phyloP scores from a whole-genome alignment of 2,113 vertebrate genomes.

The Entomyzon cyanotis region DNA sequence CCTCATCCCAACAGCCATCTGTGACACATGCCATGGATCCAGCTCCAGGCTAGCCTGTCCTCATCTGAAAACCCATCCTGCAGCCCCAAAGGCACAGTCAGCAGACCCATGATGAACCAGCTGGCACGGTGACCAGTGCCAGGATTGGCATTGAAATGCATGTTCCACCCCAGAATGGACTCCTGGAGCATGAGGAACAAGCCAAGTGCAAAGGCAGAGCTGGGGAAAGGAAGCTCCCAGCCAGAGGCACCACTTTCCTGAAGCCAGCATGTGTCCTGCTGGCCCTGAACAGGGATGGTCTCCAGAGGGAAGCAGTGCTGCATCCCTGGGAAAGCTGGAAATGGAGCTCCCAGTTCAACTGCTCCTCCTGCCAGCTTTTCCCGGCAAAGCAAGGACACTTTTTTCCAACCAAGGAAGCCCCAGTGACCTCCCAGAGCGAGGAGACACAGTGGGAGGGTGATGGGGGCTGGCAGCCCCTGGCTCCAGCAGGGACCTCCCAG shows the following conservation, averaged over 20 bases:
- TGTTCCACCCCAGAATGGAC: background rate
- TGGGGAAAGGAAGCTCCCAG: accelerated
- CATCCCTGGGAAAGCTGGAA: background rate
- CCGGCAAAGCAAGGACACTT: background rate
- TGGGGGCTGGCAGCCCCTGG: background rate
- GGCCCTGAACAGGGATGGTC: background rate
- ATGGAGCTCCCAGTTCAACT: background rate
- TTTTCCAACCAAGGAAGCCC: background rate
- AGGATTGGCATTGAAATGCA: background rate
- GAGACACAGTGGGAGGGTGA: background rate
- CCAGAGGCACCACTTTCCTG: background rate
- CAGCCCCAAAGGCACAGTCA: background rate
- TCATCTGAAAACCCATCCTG: background rate
- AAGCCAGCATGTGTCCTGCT: accelerated
- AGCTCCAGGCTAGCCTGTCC: background rate
- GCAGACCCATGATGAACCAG: accelerated
- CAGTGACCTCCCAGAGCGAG: background rate
- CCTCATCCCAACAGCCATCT: background rate
- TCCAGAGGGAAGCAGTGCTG: accelerated
- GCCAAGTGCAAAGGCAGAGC: background rate
- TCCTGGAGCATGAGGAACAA: background rate
- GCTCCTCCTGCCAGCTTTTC: background rate
- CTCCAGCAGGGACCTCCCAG: background rate
- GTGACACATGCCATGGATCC: accelerated
- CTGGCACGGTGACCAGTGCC: accelerated